phyloP scores from a whole-genome alignment of 2,888 invertebrate species.

The Eurytoma californica region DNA sequence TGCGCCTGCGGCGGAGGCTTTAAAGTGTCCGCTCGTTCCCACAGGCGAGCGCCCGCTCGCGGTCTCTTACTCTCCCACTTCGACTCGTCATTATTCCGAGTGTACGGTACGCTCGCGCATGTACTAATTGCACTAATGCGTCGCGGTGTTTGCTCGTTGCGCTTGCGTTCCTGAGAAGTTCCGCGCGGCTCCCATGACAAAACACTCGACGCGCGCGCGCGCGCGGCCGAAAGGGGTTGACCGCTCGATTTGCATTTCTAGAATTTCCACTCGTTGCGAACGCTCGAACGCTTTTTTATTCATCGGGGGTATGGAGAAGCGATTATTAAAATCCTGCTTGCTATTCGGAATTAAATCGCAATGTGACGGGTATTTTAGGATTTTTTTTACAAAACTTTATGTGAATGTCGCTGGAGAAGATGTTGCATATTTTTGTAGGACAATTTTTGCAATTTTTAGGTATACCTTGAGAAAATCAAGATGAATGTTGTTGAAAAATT shows the following conservation, averaged over 20 bases:
- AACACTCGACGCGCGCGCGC: constrained; percentile 9
- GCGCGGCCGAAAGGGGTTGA: constrained; percentile 9
- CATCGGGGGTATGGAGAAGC: not conserved
- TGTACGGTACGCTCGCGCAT: constrained; percentile 1
- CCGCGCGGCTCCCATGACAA: constrained; percentile 25
- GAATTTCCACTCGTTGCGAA: not conserved
- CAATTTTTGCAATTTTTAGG: too few species aligned
- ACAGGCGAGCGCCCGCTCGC: constrained; percentile 2
- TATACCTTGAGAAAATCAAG: too few species aligned
- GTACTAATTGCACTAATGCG: constrained; percentile 51
- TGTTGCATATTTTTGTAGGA: too few species aligned
- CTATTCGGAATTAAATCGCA: too few species aligned
- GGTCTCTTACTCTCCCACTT: not conserved
- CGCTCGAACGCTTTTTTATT: not conserved
- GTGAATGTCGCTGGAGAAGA: too few species aligned
- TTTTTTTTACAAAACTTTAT: too few species aligned
- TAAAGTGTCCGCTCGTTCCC: constrained; percentile 14
- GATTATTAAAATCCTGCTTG: too few species aligned
- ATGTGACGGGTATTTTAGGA: too few species aligned
- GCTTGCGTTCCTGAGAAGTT: constrained; percentile 1
- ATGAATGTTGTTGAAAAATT: too few species aligned
- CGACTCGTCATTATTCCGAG: not conserved
- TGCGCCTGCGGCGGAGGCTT: too few species aligned
- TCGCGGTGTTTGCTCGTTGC: constrained; percentile 42
- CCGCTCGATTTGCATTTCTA: constrained; percentile 3